A percentile compares a stretch with the other conserved stretches of the same genome.
phyloP scores from a whole-genome alignment of 2,797 vertebrate species.

The Danio tinwini region DNA sequence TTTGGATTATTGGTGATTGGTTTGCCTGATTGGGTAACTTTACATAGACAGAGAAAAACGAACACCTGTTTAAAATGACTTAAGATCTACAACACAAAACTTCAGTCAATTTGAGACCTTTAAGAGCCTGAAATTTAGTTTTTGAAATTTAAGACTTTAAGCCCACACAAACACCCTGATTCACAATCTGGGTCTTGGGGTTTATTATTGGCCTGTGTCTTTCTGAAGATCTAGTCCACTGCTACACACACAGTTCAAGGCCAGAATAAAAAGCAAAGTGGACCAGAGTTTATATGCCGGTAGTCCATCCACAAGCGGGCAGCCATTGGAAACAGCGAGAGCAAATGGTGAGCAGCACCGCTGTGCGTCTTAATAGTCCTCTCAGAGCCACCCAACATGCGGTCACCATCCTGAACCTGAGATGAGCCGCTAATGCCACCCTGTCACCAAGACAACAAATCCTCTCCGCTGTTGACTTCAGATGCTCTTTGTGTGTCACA shows the following conservation, averaged over 20 bases:
- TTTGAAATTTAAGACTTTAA: no score
- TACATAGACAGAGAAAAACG: no score
- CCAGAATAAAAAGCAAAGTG: slow-evolving; percentile 3
- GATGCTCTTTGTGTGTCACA: slow-evolving; percentile 54
- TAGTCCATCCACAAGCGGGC: neutral
- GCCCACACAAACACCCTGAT: no score
- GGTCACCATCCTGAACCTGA: slow-evolving; percentile 35
- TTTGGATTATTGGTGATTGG: no score
- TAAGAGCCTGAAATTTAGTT: no score
- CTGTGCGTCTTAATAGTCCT: slow-evolving; percentile 46
- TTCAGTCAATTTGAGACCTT: no score
- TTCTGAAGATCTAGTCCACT: neutral
- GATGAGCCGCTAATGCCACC: slow-evolving; percentile 50
- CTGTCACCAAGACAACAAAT: slow-evolving; percentile 65
- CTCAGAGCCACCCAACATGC: slow-evolving; percentile 19
- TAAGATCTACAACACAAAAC: no score
- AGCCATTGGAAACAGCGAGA: slow-evolving; percentile 15
- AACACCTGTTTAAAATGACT: no score
- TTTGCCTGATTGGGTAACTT: no score
- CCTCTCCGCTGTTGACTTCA: slow-evolving; percentile 57
- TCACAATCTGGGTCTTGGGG: neutral
- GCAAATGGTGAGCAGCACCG: slow-evolving; percentile 20
- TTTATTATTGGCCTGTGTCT: neutral
- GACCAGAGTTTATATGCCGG: neutral
- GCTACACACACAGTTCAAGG: neutral